phyloP scores from a whole-genome alignment of 2,113 vertebrate genomes.

The Oceanodroma tethys region DNA sequence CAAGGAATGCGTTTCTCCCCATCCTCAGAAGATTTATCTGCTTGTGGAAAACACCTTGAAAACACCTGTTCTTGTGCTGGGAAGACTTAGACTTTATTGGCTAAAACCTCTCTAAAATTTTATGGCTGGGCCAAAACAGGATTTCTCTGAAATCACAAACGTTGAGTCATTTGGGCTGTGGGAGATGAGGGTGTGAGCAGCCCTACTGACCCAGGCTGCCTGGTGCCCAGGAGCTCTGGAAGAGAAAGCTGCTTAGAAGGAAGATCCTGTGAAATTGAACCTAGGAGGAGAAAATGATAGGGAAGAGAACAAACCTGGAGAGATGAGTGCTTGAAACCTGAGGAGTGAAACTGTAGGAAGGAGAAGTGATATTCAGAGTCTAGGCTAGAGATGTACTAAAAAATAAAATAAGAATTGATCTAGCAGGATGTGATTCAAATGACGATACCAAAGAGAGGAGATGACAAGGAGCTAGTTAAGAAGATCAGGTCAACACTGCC shows the following conservation, averaged over 20 bases:
- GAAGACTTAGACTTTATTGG: not conserved
- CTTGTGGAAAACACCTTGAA: not conserved
- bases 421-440: not conserved
- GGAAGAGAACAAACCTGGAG: rapidly evolving
- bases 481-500: not conserved
- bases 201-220: rapidly evolving
- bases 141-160: not conserved
- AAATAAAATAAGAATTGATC: not conserved
- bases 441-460: not conserved
- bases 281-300: not conserved
- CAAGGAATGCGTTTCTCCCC: not conserved
- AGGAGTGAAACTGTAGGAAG: not conserved
- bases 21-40: not conserved
- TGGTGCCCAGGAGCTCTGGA: not conserved
- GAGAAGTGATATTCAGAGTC: not conserved
- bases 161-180: not conserved
- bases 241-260: not conserved
- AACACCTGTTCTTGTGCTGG: not conserved
- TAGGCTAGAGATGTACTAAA: not conserved
- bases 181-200: not conserved
- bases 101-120: not conserved
- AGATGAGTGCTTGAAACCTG: not conserved
- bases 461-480: not conserved
- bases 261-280: not conserved
- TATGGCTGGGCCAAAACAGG: not conserved